Evolutionary conservation across 2,797 vertebrate genomes (phyloP), one percentile per base, ranked within the genome.

Genomic region (Gastrophryne carolinensis): DNA sequence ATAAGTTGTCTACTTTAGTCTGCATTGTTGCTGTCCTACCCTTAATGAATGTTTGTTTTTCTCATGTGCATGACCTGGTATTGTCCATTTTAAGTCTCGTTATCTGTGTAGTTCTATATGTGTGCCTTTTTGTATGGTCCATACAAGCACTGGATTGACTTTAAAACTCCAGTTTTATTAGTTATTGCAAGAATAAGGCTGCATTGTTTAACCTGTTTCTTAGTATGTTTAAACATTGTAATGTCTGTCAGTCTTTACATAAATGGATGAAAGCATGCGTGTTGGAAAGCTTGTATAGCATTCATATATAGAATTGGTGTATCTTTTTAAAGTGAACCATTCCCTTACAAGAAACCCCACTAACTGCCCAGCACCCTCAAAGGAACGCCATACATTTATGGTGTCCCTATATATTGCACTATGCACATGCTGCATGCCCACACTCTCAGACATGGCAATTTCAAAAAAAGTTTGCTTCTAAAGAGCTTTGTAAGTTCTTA

Each of bases 1-100:
- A 19, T 0, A 3, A 19, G 64, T 81, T 86, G 81, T 83, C 47
- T 80, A 71, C 83, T 4, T 58, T 79, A 61, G n/a, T 84, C 15
- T 37, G 24, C 7, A 50, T 5, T 67, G 41, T 62, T 4, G 4
- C 23, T 7, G n/a, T n/a, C 34, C 26, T 27, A 5, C 6, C 50
- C 26, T 12, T 11, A 54, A 26, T 27, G 21, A 54, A 24, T 12
- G 6, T 23, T 12, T 24, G 50, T 27, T 11, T 54, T 12, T 54
- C 11, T 24, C 15, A 23, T 54, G 4, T 54, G 50, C 50, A 24
- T 54, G 50, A 12, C n/a, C 26, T 27, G 1, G 50, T 47, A 19
- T 8, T 47, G 44, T 8, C 17, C 17, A 7, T 47, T 19, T 17
- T 8, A 47, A 17, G 39, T 47, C 17, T n/a, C n/a, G 1, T 1